These are phyloP conservation scores for Sebastes minor DNA, from an alignment of 2,797 vertebrate genomes.

Conservation along the genomic window DNA sequence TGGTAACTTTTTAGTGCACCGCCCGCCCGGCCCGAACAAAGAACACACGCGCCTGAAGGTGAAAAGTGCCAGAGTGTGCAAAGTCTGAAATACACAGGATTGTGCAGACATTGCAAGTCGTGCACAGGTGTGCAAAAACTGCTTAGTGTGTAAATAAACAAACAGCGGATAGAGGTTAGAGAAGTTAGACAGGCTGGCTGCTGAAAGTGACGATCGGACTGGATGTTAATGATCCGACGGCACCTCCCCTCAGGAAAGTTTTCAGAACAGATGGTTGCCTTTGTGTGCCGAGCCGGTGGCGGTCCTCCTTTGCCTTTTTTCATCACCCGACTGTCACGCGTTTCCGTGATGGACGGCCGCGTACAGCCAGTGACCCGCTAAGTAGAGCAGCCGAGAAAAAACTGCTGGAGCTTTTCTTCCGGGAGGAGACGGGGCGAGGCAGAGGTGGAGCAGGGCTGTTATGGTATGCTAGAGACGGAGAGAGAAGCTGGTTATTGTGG, in stretches of 20 bases:
- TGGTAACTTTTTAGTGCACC: background rate
- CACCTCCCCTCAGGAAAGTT: constrained; percentile 30
- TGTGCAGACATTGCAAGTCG: constrained; percentile 47
- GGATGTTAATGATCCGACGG: constrained; percentile 40
- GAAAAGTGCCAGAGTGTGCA: constrained; percentile 41
- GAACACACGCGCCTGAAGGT: constrained; percentile 8
- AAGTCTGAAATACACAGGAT: constrained; percentile 32
- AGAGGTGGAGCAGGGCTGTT: constrained; percentile 47
- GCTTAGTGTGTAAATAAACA: constrained; percentile 41
- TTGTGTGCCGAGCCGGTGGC: constrained; percentile 29
- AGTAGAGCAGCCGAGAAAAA: constrained; percentile 42
- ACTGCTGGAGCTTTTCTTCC: constrained; percentile 45
- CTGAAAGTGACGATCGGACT: constrained; percentile 10
- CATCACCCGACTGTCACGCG: constrained; percentile 24
- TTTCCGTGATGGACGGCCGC: constrained; percentile 50
- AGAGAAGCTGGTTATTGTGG: constrained; percentile 14
- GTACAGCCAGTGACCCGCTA: constrained; percentile 56
- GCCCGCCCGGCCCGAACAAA: background rate
- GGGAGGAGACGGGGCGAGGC: constrained; percentile 31
- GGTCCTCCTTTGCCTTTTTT: constrained; percentile 33
- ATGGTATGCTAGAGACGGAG: constrained; percentile 23
- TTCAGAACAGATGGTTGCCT: constrained; percentile 48
- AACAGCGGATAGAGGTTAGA: constrained; percentile 12
- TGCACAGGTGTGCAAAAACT: constrained; percentile 43
- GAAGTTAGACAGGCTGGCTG: constrained; percentile 28